These are phyloP conservation scores for Paratrypauchen microcephalus DNA, from an alignment of 2,797 vertebrate species.

Conservation along the genomic window DNA sequence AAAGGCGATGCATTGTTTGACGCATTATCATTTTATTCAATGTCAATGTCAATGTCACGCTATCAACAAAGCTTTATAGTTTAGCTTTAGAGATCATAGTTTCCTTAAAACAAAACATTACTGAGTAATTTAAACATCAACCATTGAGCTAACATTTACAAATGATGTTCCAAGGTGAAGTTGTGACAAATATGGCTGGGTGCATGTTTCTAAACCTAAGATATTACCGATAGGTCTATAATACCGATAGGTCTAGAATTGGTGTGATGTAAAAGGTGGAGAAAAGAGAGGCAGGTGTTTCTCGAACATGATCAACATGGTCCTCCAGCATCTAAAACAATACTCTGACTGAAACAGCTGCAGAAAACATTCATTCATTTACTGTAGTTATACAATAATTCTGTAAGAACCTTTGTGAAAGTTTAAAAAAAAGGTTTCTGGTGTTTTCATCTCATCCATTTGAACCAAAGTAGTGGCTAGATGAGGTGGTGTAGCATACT, in stretches of 20 bases:
- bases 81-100: no score
- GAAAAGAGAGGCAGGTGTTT: slow-evolving; percentile 88
- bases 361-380: not conserved
- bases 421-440: slow-evolving; percentile 50
- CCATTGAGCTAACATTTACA: not conserved
- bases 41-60: no score
- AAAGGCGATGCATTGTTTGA: not conserved
- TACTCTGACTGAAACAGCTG: slow-evolving; percentile 84
- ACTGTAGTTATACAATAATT: slow-evolving; percentile 51
- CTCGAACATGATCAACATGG: slow-evolving; percentile 62
- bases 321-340: slow-evolving; percentile 61
- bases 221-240: slow-evolving; percentile 75
- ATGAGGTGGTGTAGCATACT: slow-evolving; percentile 51
- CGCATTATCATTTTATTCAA: no score
- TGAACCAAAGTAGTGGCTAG: slow-evolving; percentile 63
- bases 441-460: slow-evolving; percentile 61
- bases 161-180: not conserved
- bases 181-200: not conserved
- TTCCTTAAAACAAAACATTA: no score
- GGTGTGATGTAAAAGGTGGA: slow-evolving; percentile 80
- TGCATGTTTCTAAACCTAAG: not conserved
- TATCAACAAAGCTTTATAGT: no score
- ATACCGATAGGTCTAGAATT: slow-evolving; percentile 76
- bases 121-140: not conserved
- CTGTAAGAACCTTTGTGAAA: slow-evolving; percentile 69